These are phyloP conservation scores for Podarcis raffonei DNA, from an alignment of 2,113 vertebrate species.

Conservation along the genomic window DNA sequence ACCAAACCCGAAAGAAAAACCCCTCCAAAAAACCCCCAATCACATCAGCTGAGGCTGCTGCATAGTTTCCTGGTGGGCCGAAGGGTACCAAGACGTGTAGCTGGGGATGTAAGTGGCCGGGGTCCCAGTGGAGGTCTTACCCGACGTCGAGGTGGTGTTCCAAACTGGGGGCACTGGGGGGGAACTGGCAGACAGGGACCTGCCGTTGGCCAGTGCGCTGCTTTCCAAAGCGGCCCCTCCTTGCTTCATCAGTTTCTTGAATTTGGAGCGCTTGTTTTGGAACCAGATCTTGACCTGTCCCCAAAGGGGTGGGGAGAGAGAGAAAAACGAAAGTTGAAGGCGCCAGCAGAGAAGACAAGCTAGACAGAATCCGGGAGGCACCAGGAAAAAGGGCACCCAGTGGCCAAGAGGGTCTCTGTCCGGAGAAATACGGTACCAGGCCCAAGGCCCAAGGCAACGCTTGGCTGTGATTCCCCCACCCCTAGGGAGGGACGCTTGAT, in stretches of 20 bases:
- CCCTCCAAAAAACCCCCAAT: conserved; percentile 54
- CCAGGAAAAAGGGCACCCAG: not conserved
- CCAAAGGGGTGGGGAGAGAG: too few species aligned
- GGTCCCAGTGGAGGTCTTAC: conserved; percentile 87
- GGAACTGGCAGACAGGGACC: conserved; percentile 89
- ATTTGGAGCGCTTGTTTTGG: conserved; percentile 96
- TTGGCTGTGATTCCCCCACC: not conserved
- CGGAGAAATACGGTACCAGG: not conserved
- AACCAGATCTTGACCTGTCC: conserved; percentile 95
- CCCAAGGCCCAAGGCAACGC: not conserved
- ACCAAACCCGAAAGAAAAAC: too few species aligned
- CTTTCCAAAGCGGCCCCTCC: conserved; percentile 90
- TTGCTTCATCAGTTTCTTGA: conserved; percentile 96
- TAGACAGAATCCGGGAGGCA: not conserved
- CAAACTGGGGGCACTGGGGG: conserved; percentile 91
- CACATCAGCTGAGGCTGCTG: conserved; percentile 98
- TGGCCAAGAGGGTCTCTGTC: not conserved
- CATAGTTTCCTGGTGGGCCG: conserved; percentile 98
- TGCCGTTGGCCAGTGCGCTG: conserved; percentile 87
- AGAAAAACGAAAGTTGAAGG: too few species aligned
- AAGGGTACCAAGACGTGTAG: conserved; percentile 98
- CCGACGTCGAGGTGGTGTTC: conserved; percentile 89
- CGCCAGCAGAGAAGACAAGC: not conserved
- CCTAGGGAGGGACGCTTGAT: not conserved
- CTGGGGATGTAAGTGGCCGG: conserved; percentile 95